Evolutionary conservation across 2,888 invertebrate genomes (phyloP), one percentile per base, ranked within the genome.

Genomic region (Choristoneura rosaceana): DNA sequence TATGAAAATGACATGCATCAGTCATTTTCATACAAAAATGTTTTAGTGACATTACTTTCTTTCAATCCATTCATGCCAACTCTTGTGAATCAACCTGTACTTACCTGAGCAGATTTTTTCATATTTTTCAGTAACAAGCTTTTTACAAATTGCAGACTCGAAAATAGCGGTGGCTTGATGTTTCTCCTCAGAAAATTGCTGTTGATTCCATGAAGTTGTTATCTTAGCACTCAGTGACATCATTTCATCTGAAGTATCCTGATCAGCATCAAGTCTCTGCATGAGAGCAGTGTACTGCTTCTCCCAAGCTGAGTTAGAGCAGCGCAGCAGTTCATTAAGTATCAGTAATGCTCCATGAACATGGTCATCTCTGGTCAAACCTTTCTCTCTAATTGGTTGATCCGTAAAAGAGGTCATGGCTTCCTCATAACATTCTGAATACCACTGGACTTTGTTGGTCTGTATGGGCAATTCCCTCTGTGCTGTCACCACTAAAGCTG

Each of bases 381-480:
- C 96, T 85, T 97, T 96, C 80, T 92, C 92, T 76, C 91, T 84
- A 2, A 82, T 79, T 8, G 83, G 78, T 73, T 89, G 88, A 74
- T 97, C 97, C 78, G 96, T 96, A 81, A 98, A 97, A 60, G 97
- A 97, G 71, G 95, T 95, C 76, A 96, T 96, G 0, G 98, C 97
- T 89, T 99, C 98, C 74, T 98, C 97, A 85, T 97, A 99, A 83
- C 98, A 99, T 80, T 98, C 97, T 77, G 97, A 97, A 86, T 98
- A 98, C 98, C 99, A 99, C 77, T 96, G 96, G 1, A 97, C 96
- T 84, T 97, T 97, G 83, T 97, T 97, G 68, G 96, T 96, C 85
- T 98, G 98, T 84, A 98, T 98, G 0, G 97, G 97, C 34, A 97
- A 97, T 92, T 99, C 99, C 76, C 99, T 95, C 85, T 99, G 99